phyloP scores from a whole-genome alignment of 2,888 invertebrate species.

The Smittia aterrima region DNA sequence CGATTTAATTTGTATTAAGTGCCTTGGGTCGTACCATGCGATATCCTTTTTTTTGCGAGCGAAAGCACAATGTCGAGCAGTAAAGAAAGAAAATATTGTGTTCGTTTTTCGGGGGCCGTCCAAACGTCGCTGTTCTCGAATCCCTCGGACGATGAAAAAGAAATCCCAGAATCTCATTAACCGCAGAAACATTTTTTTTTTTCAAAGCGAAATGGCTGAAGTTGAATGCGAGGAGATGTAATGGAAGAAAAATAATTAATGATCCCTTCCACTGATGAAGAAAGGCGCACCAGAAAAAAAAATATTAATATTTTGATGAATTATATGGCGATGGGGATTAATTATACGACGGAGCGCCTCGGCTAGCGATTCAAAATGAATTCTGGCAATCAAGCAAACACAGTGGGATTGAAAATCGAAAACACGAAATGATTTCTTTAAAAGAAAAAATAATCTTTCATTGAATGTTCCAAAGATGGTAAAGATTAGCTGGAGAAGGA shows the following conservation, averaged over 20 bases:
- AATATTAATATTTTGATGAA: constrained; percentile 30
- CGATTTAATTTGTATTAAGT: constrained; percentile 25
- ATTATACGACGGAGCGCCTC: constrained; percentile 24
- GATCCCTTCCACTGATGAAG: constrained; percentile 11
- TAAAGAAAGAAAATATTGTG: not conserved
- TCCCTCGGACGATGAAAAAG: not conserved
- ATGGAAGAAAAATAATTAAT: constrained; percentile 32
- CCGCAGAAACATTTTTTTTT: constrained; percentile 11
- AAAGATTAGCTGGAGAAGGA: not conserved
- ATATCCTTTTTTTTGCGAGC: not conserved
- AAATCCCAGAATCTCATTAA: constrained; percentile 25
- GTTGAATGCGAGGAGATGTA: constrained; percentile 20
- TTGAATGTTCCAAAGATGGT: constrained; percentile 13
- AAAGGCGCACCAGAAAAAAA: constrained; percentile 5
- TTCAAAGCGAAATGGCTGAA: constrained; percentile 10
- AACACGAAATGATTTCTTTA: not conserved
- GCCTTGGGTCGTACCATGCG: constrained; percentile 4
- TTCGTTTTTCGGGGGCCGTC: not conserved
- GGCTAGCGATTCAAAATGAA: not conserved
- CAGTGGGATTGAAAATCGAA: constrained; percentile 7
- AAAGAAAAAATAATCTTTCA: not conserved
- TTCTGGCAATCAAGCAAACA: constrained; percentile 25
- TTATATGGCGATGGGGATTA: constrained; percentile 37
- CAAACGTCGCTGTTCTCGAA: not conserved
- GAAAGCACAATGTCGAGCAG: not conserved